A percentile compares a stretch with the other conserved stretches of the same genome.
phyloP scores from a whole-genome alignment of 2,113 vertebrate species.

The Mystacornis crossleyi region DNA sequence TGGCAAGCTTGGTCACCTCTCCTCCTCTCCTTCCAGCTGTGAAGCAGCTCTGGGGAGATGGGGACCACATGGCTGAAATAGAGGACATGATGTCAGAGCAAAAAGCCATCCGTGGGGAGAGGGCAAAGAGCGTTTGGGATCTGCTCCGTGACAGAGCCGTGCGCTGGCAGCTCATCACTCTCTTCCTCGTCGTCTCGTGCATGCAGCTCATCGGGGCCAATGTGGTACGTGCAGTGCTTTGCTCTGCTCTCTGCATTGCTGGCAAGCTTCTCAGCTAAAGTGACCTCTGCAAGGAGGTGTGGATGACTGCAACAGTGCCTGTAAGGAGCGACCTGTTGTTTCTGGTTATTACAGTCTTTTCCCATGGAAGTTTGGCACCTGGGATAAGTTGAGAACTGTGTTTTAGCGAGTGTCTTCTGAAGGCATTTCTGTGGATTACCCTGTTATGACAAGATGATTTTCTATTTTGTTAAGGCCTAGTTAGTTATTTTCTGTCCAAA shows the following conservation, averaged over 20 bases:
- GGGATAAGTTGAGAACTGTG: not conserved
- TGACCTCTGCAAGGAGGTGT: not conserved
- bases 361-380: not conserved
- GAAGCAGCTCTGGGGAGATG: constrained; percentile 74
- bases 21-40: constrained; percentile 67
- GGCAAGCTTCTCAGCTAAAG: not conserved
- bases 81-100: constrained; percentile 82
- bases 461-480: not conserved
- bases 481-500: not conserved
- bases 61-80: constrained; percentile 72
- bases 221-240: not conserved
- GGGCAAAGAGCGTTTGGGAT: constrained; percentile 61
- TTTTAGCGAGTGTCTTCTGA: not conserved
- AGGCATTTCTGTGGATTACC: not conserved
- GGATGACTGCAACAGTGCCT: not conserved
- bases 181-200: constrained; percentile 11
- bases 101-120: constrained; percentile 45
- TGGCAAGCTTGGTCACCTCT: not conserved
- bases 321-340: not conserved
- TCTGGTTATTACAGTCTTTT: not conserved
- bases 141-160: constrained; percentile 65
- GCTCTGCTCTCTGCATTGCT: not conserved
- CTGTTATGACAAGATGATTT: not conserved
- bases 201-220: not conserved
- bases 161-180: constrained; percentile 54